Evolutionary conservation across 2,888 invertebrate species (phyloP).

Genomic region (Sicus ferrugineus): DNA sequence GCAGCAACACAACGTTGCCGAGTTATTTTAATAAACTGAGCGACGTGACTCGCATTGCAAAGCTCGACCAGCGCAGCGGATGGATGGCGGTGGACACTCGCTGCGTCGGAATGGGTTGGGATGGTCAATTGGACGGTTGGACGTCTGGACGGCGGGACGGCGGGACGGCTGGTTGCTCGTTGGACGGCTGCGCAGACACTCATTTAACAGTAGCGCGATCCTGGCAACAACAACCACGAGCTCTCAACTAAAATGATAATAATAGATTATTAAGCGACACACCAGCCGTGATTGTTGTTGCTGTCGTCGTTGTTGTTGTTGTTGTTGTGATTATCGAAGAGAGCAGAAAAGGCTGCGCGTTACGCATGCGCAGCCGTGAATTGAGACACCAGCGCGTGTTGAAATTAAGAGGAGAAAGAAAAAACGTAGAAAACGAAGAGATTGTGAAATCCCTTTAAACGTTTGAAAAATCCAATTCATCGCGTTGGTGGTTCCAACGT

Average conservation of each 20-base stretch:
- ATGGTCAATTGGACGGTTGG: not conserved
- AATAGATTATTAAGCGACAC: conserved; percentile 43
- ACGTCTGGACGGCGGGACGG: not conserved
- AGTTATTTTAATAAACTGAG: conserved; percentile 66
- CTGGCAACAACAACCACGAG: conserved; percentile 27
- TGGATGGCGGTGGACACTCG: conserved; percentile 1
- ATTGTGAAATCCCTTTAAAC: not conserved
- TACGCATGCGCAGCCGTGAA: not conserved
- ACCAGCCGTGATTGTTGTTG: conserved; percentile 18
- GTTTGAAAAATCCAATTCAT: not conserved
- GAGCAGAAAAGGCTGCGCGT: not conserved
- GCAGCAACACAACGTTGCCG: conserved; percentile 41
- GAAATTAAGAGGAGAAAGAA: not conserved
- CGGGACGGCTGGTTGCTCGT: not conserved
- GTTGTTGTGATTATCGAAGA: not conserved
- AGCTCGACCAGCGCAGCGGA: conserved; percentile 2
- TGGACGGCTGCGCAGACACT: conserved; percentile 16
- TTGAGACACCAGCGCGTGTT: conserved; percentile 18
- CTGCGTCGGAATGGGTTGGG: not conserved
- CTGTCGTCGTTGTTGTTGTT: not conserved
- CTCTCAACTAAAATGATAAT: conserved; percentile 40
- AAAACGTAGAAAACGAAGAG: not conserved
- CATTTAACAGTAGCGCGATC: conserved; percentile 42
- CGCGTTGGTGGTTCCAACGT: not conserved
- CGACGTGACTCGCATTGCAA: conserved; percentile 63